These are phyloP conservation scores for Stenichneumon culpator DNA, from an alignment of 2,888 invertebrate species.

Conservation along the genomic window DNA sequence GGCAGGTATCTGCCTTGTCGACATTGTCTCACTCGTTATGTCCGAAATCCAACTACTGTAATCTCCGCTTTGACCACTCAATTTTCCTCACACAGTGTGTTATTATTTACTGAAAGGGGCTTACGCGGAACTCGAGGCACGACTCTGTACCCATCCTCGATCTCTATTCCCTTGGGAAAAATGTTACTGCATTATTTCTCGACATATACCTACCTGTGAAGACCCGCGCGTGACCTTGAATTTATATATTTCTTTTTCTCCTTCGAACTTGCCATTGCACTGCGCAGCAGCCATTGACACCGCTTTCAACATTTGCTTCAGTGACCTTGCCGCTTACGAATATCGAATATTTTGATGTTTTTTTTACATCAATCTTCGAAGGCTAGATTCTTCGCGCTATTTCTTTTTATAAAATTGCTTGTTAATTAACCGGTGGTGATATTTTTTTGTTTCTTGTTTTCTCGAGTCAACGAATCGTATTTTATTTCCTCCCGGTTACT, in stretches of 20 bases:
- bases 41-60: constrained; percentile 12
- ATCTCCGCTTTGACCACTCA: constrained; percentile 4
- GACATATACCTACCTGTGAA: constrained; percentile 9
- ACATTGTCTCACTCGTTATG: constrained; percentile 24
- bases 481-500: not conserved
- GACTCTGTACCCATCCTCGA: not conserved
- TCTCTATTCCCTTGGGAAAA: constrained; percentile 24
- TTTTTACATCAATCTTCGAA: no score
- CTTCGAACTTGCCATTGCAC: not conserved
- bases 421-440: no score
- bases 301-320: not conserved
- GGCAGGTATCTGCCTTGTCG: constrained; percentile 53
- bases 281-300: not conserved
- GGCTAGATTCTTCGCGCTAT: no score
- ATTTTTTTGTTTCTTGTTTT: not conserved
- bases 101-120: constrained; percentile 4
- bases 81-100: constrained; percentile 9
- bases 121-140: constrained; percentile 30
- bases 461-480: not conserved
- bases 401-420: no score
- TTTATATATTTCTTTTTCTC: constrained; percentile 1
- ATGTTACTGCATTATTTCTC: constrained; percentile 23
- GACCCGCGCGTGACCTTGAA: constrained; percentile 10
- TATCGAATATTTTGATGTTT: not conserved
- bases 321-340: not conserved